Evolutionary conservation across 2,888 invertebrate species (phyloP).

Genomic region (Metalampra italica): DNA sequence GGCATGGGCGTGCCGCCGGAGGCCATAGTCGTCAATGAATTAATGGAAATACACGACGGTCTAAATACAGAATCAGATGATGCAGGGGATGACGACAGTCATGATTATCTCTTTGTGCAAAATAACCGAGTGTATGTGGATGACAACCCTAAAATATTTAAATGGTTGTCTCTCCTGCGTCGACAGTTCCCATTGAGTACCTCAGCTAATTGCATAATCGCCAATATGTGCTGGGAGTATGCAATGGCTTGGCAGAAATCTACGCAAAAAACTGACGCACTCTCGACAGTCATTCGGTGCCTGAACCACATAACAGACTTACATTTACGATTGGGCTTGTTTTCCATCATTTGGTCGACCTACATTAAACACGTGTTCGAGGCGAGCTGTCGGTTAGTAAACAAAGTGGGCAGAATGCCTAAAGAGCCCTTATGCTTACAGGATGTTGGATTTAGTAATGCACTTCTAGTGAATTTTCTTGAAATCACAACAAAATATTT

Average conservation of each 20-base stretch:
- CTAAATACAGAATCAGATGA: slow-evolving; percentile 23
- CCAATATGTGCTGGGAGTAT: slow-evolving; percentile 96
- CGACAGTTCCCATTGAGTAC: slow-evolving; percentile 93
- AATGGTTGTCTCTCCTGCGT: slow-evolving; percentile 81
- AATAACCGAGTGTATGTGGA: slow-evolving; percentile 53
- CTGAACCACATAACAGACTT: slow-evolving; percentile 82
- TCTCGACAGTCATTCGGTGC: slow-evolving; percentile 85
- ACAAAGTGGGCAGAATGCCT: slow-evolving; percentile 90
- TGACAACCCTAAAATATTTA: slow-evolving; percentile 74
- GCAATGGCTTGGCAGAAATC: slow-evolving; percentile 92
- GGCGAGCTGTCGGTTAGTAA: slow-evolving; percentile 84
- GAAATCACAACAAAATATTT: slow-evolving; percentile 68
- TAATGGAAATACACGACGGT: slow-evolving; percentile 42
- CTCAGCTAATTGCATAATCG: slow-evolving; percentile 86
- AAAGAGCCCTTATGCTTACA: slow-evolving; percentile 90
- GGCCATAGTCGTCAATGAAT: slow-evolving; percentile 76
- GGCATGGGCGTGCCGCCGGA: slow-evolving; percentile 84
- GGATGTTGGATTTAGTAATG: slow-evolving; percentile 84
- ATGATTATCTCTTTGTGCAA: slow-evolving; percentile 48
- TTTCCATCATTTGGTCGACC: slow-evolving; percentile 92
- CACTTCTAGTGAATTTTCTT: slow-evolving; percentile 75
- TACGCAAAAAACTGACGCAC: slow-evolving; percentile 79
- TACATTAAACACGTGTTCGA: slow-evolving; percentile 91
- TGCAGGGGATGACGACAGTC: slow-evolving; percentile 37
- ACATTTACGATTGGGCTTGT: slow-evolving; percentile 86